Base-by-base conservation (phyloP, 2,888 invertebrate genomes). In the Callyntrura guangdongensis region DNA sequence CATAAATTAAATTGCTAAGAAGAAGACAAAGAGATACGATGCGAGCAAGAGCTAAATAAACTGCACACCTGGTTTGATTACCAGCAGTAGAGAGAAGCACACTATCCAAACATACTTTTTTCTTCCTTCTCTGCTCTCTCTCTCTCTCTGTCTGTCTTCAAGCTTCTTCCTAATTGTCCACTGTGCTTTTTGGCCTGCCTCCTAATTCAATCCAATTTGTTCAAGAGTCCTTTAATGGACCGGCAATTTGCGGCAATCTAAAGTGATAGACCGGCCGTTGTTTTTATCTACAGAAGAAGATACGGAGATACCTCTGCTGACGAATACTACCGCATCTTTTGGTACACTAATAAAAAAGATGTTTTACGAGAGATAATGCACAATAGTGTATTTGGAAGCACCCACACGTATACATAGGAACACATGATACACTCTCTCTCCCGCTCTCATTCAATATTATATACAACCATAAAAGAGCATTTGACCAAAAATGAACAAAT, bases 161-260 rank as follows among this genome's bases (percentile, higher is more conserved):
- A 72, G 69, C 69, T 45, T 36, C 69, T 22, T 83, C 64, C 47
- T 64, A 47, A 59, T 64, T 61, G 83, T 64, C 83, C 83, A 83
- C 61, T 64, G n/a, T 64, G 20, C 64, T 72, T 69, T 56, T 85
- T 77, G 25, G 64, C 74, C 56, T 86, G 79, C 74, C 86, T 74
- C 56, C 86, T 81, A 87, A 87, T 87, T 87, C 87, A 87, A 87
- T 87, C 87, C 87, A 87, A 87, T 87, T 87, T 87, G 87, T 87
- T 87, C 83, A 64, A 81, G 87, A 87, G 87, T 81, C 87, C 87
- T 87, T 87, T 87, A 87, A 87, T 87, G 87, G 87, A 87, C 81
- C 87, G 81, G 87, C 87, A 87, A 87, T 87, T 87, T 87, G 87
- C 81, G 87, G 87, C 87, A 87, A 86, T 86, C 86, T 86, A 25